Conservation (phyloP, 2,113 vertebrate species). For the Prionailurus bengalensis region DNA sequence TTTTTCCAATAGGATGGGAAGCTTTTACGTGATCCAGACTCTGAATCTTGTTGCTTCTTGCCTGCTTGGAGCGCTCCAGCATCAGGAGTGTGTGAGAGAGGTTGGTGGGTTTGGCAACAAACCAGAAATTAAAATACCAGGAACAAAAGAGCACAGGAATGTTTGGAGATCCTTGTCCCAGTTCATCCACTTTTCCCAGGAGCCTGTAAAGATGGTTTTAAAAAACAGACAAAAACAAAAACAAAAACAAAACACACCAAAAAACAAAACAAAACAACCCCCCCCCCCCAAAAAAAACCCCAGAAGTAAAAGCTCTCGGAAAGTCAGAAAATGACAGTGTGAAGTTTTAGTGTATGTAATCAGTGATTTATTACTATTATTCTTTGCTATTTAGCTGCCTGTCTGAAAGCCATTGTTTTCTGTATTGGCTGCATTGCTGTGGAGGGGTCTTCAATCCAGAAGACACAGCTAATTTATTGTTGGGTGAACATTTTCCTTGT, state of each 20-base stretch:
- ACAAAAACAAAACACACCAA: too few relatives aligned
- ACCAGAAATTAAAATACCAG: background rate
- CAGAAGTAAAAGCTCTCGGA: background rate
- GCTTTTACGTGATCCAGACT: background rate
- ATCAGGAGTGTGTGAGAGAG: background rate
- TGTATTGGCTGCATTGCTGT: background rate
- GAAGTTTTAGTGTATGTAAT: background rate
- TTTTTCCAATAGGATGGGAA: background rate
- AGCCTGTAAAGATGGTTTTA: background rate
- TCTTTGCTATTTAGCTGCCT: background rate
- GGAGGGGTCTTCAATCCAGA: background rate
- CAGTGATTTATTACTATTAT: background rate
- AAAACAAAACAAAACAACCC: background rate
- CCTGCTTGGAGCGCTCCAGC: background rate
- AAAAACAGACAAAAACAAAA: background rate
- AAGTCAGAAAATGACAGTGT: background rate
- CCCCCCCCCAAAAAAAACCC: background rate
- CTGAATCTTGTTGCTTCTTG: slow-evolving; percentile 60
- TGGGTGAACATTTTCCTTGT: background rate
- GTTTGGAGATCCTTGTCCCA: background rate
- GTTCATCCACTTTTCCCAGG: background rate
- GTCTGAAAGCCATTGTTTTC: background rate
- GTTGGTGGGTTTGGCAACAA: slow-evolving; percentile 47
- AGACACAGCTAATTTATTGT: background rate
- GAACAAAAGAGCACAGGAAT: background rate